Evolutionary conservation across 2,888 invertebrate species (phyloP), one percentile per base, ranked within the genome.

Genomic region (Villa cingulata): DNA sequence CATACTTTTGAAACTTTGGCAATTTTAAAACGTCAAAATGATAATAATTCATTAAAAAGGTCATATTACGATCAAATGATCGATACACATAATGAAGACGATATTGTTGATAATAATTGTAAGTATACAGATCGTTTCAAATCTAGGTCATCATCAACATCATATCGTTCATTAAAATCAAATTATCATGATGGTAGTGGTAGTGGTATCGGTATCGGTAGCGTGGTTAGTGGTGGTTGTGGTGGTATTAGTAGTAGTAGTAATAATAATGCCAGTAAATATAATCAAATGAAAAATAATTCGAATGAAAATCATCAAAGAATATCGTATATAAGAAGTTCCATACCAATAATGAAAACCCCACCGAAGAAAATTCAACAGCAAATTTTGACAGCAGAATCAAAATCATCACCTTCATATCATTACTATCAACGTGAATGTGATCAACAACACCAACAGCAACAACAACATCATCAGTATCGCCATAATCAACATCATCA

Each of bases 1-100:
- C 67, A 70, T 50, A 68, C 63, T 3, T 70, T 69, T 48, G 69
- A 69, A 52, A 65, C 66, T 16, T 56, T 70, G 58, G 68, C 66
- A 32, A 57, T 64, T 56, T 58, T 62, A 48, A 61, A 61, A 0
- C 61, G 59, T 16, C 57, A 61, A 37, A 55, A 54, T 36, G 56
- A 56, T 23, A 23, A 23, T 23, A 23, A 23, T 23, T n/a, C n/a
- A n/a, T n/a, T n/a, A n/a, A n/a, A n/a, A 48, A 51, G 48, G 45
- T 49, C 51, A 20, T 45, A 6, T 9, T 27, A 27, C 10, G 12
- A 32, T 32, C 7, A 27, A 32, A 32, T 32, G 4, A 32, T 32
- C 12, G 29, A 32, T 12, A 23, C 23, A 23, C n/a, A n/a, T n/a
- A 5, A 32, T 29, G 12, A 29, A 12, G 12, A 32, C 12, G 29